Evolutionary conservation across 2,888 invertebrate species (phyloP), one percentile per base, ranked within the genome.

Genomic region (Tridacna crocea): DNA sequence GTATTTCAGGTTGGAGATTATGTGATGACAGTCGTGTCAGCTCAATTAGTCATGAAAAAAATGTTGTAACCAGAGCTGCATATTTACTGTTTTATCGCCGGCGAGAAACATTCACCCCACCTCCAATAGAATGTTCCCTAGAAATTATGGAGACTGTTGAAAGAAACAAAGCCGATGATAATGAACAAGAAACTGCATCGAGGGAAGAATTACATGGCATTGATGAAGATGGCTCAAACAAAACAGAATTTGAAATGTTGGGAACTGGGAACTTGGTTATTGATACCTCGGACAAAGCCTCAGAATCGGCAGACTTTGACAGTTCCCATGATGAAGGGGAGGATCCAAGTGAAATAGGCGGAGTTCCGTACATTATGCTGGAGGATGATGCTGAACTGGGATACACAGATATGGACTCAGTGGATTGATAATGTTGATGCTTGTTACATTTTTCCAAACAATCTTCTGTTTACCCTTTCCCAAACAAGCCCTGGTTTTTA

Each of bases 31-130:
- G 92, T 73, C 78, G 90, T 36, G 93, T 93, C 12, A 87, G 87
- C 3, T 51, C 87, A 4, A 80, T 90, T 24, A 86, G 88, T 74
- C 88, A 83, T 80, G 92, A 92, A 80, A 91, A 90, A 72, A 90
- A 91, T 77, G 92, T 91, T 0, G 89, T 92, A 88, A 94, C 95
- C 2, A 91, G 92, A 75, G 93, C 94, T n/a, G 95, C 95, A 0
- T 95, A 95, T 87, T 94, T 95, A 6, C 90, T 95, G 26, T 95
- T 95, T 84, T 95, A 95, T 87, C 92, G 94, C 17, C 90, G 93
- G 15, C 85, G 92, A 51, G 83, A 88, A 26, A 86, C 84, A 0
- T 84, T 88, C 72, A 77, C 82, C 36, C 80, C 87, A 11, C 80
- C 82, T 4, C 47, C 47, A 12, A 70, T 74, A 46, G 73, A 75